Evolutionary conservation across 2,888 invertebrate species (phyloP), one percentile per base, ranked within the genome.

Genomic region (Rhopalosiphum nymphaeae): DNA sequence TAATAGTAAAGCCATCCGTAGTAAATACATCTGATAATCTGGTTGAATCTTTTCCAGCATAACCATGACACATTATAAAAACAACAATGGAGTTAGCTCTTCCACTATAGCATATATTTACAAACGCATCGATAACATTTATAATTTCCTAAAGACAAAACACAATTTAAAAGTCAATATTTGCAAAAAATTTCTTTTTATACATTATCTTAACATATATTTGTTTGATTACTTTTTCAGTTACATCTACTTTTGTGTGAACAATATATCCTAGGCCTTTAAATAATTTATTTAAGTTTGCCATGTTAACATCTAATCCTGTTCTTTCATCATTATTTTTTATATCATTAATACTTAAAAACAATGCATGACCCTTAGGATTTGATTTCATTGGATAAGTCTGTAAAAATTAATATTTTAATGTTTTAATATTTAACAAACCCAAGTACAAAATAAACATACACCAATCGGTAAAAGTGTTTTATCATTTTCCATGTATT

Each of bases 1-100:
- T 95, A 91, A 97, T 95, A 44, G 96, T 95, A 13, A 96, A 95
- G 56, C 97, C 91, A 95, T 95, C 95, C 94, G 95, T 88, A 95
- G 95, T 93, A 49, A 95, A 94, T 49, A 95, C 95, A 91, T 94
- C 95, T 88, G 95, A 95, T 5, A 95, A 95, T 87, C 94, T 95
- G 56, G 95, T 95, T 49, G 95, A 93, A 36, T 94, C 94, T 29
- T 53, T 44, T 94, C 93, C 53, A 78, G 91, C 53, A 61, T 87
- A 44, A 53, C 95, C 94, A 56, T 95, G 95, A 44, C 94, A 89
- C 94, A 95, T 94, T 42, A 95, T 94, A 91, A 95, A 95, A 57
- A 95, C 94, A 7, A 94, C 61, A 53, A 91, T 61, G 42, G 94
- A 94, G 61, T 95, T 94, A 16, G 91, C 85, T 44, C 56, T 93